Percentiles rank a stretch among this genome's conserved stretches.
Evolutionary conservation across 2,888 invertebrate species (phyloP).

Genomic region (Trachelus troglodyta): DNA sequence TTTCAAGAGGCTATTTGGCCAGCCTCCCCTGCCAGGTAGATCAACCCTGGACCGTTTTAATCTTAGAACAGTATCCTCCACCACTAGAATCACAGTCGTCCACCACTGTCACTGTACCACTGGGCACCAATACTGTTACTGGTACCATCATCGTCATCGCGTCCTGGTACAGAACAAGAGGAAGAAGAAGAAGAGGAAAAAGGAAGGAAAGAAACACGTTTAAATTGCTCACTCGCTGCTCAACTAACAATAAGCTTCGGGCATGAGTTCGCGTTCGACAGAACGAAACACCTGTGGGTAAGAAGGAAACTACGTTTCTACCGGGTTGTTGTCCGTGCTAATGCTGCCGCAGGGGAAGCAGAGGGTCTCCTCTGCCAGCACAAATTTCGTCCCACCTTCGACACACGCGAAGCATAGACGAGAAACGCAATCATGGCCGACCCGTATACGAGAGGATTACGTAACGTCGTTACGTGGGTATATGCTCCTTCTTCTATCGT

Average conservation of each 20-base stretch:
- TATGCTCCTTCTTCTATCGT: background rate
- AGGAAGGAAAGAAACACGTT: background rate
- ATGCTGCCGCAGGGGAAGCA: background rate
- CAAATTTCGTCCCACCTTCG: slow-evolving; percentile 11
- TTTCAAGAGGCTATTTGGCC: slow-evolving; percentile 10
- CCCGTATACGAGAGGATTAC: background rate
- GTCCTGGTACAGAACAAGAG: background rate
- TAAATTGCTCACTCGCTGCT: background rate
- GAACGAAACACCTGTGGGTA: background rate
- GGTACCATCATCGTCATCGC: background rate
- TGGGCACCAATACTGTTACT: background rate
- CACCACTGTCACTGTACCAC: slow-evolving; percentile 24
- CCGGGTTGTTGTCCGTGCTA: background rate
- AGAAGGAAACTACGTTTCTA: background rate
- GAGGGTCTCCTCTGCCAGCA: slow-evolving; percentile 35
- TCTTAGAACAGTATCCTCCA: slow-evolving; percentile 39
- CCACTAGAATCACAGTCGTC: background rate
- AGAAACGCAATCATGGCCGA: slow-evolving; percentile 8
- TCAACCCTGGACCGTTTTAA: slow-evolving; percentile 43
- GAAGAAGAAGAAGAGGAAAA: background rate
- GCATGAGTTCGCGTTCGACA: background rate
- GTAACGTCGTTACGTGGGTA: slow-evolving; percentile 1
- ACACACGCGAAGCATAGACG: background rate
- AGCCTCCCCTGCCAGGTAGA: slow-evolving; percentile 35
- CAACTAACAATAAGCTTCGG: background rate